A percentile compares a stretch with the other conserved stretches of the same genome.
These are phyloP conservation scores for Acronicta psi DNA, from an alignment of 2,888 invertebrate species.

Conservation along the genomic window DNA sequence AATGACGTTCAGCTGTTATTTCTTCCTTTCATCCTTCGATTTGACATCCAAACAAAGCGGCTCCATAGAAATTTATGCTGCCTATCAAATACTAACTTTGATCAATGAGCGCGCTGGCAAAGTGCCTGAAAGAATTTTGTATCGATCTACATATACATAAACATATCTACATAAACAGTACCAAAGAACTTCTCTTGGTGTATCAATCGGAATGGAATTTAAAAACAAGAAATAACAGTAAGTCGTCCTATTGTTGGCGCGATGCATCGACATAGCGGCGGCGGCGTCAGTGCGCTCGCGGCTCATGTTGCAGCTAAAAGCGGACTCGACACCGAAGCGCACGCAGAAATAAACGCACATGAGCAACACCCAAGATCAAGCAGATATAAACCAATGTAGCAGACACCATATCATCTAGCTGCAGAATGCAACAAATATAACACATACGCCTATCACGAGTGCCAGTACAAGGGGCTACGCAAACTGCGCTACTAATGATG, in stretches of 20 bases:
- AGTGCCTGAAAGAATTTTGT: slow-evolving; percentile 42
- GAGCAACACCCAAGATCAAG: slow-evolving; percentile 68
- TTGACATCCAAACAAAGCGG: slow-evolving; percentile 24
- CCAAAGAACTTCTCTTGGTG: slow-evolving; percentile 37
- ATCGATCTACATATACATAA: slow-evolving; percentile 29
- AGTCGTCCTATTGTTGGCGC: slow-evolving; percentile 72
- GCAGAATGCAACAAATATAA: slow-evolving; percentile 40
- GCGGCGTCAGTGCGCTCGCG: slow-evolving; percentile 61
- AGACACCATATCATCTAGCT: slow-evolving; percentile 56
- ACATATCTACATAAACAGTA: slow-evolving; percentile 32
- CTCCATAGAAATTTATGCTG: slow-evolving; percentile 34
- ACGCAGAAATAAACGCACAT: slow-evolving; percentile 82
- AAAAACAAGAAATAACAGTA: slow-evolving; percentile 50
- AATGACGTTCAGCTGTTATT: slow-evolving; percentile 17
- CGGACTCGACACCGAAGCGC: slow-evolving; percentile 74
- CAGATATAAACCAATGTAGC: slow-evolving; percentile 64
- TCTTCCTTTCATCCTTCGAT: slow-evolving; percentile 13
- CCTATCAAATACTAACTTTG: slow-evolving; percentile 31
- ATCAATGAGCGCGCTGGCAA: slow-evolving; percentile 47
- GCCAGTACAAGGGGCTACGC: slow-evolving; percentile 29
- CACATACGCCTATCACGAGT: slow-evolving; percentile 22
- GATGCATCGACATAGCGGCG: slow-evolving; percentile 70
- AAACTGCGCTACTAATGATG: slow-evolving; percentile 30
- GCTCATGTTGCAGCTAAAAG: slow-evolving; percentile 85
- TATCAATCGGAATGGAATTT: slow-evolving; percentile 57